Evolutionary conservation across 2,113 vertebrate genomes (phyloP), one percentile per base, ranked within the genome.

Genomic region (Bungarus multicinctus): DNA sequence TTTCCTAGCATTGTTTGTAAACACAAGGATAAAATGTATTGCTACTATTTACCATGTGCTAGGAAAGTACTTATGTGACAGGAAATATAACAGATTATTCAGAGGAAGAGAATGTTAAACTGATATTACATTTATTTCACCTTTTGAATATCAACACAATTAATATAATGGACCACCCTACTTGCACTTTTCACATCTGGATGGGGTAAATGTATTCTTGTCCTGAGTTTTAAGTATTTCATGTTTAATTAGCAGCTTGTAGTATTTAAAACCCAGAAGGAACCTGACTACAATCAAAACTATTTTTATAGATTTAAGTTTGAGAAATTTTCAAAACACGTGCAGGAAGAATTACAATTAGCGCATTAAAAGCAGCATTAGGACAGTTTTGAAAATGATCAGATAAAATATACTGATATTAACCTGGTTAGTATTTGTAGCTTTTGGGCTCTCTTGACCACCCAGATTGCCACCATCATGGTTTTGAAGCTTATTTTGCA

Each of bases 171-270:
- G 86, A 52, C 7, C 89, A 89, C 92, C 92, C 93, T 52, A 16
- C 74, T 93, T 52, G 12, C 5, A 9, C n/a, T n/a, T 93, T 81
- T 30, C 50, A 34, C 87, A 92, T 43, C 94, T 95, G 94, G 18
- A 89, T 92, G 93, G 74, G 52, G 3, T 64, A 81, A 81, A 81
- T 43, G 22, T 81, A 9, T 34, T 39, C 20, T 81, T 5, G 7
- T 39, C 74, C 74, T 39, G 16, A 81, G 34, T 34, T 81, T 43
- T 39, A 81, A 22, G 34, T 43, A 81, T 81, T 81, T 39, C 16
- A 22, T 90, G 12, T 2, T 1, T 88, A 92, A 91, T 3, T 91
- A 64, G 52, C 89, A 90, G 85, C 89, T 9, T 94, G 64, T 94
- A 93, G 54, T 89, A 94, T 89, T 91, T 91, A 86, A 90, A 58